Conservation (phyloP, 2,888 invertebrate genomes). For the Scaptomyza polygonia region DNA sequence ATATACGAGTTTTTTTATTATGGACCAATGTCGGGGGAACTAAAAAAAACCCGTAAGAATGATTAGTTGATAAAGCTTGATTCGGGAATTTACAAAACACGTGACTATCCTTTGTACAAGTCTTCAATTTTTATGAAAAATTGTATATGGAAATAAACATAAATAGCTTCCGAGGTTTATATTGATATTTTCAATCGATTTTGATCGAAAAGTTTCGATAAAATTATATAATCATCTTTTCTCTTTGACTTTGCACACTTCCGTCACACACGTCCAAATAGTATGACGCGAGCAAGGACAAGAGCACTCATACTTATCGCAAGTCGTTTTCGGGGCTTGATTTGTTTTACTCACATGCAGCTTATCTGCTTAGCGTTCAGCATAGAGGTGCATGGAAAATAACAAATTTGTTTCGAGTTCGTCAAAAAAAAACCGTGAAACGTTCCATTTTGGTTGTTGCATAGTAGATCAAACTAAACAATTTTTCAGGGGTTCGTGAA, state of each 20-base stretch:
- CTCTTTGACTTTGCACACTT: too few relatives aligned
- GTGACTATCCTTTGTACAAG: not conserved
- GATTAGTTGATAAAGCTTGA: not conserved
- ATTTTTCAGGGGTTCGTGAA: not conserved
- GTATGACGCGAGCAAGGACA: too few relatives aligned
- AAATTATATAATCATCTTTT: too few relatives aligned
- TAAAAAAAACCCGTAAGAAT: not conserved
- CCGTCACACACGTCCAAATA: too few relatives aligned
- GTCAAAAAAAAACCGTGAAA: not conserved
- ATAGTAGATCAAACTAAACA: not conserved
- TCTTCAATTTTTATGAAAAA: not conserved
- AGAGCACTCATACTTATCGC: not conserved
- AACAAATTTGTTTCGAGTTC: conserved; percentile 5
- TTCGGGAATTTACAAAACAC: not conserved
- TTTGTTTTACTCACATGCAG: conserved; percentile 25
- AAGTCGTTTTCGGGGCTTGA: not conserved
- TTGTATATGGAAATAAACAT: not conserved
- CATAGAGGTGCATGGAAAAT: conserved; percentile 14
- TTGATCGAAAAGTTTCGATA: not conserved
- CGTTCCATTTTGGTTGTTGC: not conserved
- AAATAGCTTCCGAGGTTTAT: not conserved
- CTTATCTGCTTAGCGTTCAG: conserved; percentile 28
- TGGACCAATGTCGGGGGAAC: conserved; percentile 28
- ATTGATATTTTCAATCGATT: not conserved
- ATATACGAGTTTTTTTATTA: conserved; percentile 3